Evolutionary conservation across 2,113 vertebrate species (phyloP), one percentile per base, ranked within the genome.

Genomic region (Strix aluco): DNA sequence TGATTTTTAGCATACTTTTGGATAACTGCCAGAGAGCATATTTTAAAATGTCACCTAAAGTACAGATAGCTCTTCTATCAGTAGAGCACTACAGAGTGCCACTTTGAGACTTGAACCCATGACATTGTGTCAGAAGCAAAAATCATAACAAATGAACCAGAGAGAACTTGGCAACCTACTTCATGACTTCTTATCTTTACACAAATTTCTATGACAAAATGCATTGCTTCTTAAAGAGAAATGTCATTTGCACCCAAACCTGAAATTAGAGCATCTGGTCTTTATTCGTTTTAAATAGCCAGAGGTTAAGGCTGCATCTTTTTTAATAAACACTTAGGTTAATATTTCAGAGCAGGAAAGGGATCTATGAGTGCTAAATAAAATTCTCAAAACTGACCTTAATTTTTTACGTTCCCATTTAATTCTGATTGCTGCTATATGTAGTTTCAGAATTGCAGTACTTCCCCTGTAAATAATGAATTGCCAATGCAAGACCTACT

Each of bases 41-140:
- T 89, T 96, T 92, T 86, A 86, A 96, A 96, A 97, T 95, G 88
- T 92, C 90, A 96, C 81, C 88, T 71, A 81, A 86, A 88, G 36
- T 88, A 86, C 72, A 96, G 72, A 57, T 75, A 94, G 51, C 71
- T 95, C 65, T 88, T 90, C 63, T 91, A 93, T 88, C 72, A 86
- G 82, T 20, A 54, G 72, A 86, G 69, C 3, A 3, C 72, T 92
- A 34, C 2, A 2, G 52, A 88, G 20, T 84, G 63, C 61, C 52
- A 69, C 80, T 92, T 83, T 36, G 87, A 92, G 89, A 61, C 62
- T 72, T 92, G 87, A 96, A 92, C 93, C 49, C 36, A 8, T 85
- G 93, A 91, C 91, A 91, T 61, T 46, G 47, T 89, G 94, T 92
- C 74, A 90, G 77, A 73, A 74, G 59, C n/a, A 88, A 92, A 95